Conservation (phyloP, 1,140 invertebrate genomes). For the Yoshiicerus persimilis region DNA sequence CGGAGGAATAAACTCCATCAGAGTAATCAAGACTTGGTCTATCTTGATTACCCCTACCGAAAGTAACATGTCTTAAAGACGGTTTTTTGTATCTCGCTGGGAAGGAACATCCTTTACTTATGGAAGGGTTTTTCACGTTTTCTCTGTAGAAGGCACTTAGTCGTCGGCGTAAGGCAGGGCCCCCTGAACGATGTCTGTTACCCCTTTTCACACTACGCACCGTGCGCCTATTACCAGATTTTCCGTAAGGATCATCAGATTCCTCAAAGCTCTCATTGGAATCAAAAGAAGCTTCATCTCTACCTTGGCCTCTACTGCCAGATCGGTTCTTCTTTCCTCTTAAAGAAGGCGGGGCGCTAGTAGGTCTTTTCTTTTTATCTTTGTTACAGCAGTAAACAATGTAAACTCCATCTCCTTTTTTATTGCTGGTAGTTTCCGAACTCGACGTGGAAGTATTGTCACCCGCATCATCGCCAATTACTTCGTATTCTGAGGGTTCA, state of each 20-base stretch:
- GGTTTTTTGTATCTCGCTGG: neutral
- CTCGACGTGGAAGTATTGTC: neutral
- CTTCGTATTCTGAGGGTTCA: neutral
- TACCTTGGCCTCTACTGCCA: neutral
- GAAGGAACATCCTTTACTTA: neutral
- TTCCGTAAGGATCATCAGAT: conserved; percentile 31
- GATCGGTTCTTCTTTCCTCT: neutral
- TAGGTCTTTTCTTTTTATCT: conserved; percentile 1
- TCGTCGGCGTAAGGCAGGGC: neutral
- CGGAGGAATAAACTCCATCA: conserved; percentile 17
- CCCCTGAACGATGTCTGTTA: neutral
- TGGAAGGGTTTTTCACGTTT: neutral
- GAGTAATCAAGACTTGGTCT: neutral
- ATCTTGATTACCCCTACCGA: neutral
- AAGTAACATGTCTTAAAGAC: neutral
- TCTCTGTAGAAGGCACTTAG: conserved; percentile 28
- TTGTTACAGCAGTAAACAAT: conserved; percentile 46
- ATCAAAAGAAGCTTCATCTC: neutral
- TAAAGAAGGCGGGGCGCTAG: conserved; percentile 34
- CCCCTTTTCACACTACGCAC: conserved; percentile 43
- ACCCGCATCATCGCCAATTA: neutral
- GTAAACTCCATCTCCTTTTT: conserved; percentile 38
- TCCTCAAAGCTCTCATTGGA: conserved; percentile 29
- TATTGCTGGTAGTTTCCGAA: neutral
- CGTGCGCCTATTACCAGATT: conserved; percentile 8